Conservation (phyloP, 2,113 vertebrate genomes). For the Alethe castanea region DNA sequence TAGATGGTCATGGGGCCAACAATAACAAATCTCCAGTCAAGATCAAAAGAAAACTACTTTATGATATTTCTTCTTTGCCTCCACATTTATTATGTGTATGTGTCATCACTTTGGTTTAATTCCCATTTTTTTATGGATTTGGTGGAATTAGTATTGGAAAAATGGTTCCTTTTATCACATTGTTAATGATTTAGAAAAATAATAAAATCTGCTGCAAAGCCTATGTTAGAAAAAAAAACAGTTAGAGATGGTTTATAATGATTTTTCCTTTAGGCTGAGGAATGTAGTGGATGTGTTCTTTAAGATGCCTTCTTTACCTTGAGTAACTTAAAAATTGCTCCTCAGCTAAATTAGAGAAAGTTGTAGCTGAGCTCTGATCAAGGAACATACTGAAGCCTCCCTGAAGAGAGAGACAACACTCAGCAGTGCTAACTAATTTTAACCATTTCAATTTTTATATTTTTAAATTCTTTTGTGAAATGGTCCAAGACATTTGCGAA, state of each 20-base stretch:
- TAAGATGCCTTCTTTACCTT: background rate
- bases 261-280: background rate
- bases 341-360: background rate
- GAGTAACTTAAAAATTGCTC: background rate
- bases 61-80: background rate
- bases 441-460: background rate
- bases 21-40: background rate
- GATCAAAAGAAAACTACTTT: background rate
- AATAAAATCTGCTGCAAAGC: background rate
- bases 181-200: background rate
- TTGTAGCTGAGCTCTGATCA: background rate
- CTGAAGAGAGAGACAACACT: background rate
- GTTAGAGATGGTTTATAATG: background rate
- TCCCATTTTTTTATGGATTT: background rate
- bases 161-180: background rate
- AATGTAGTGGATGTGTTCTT: background rate
- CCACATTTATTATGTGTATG: background rate
- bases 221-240: background rate
- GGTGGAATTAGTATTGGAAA: background rate
- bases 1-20: background rate
- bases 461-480: slow-evolving; percentile 1
- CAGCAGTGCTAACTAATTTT: background rate
- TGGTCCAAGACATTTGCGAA: background rate
- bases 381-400: background rate
- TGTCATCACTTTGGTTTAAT: background rate